Conservation (phyloP, 2,113 vertebrate species). For the Vidua macroura region DNA sequence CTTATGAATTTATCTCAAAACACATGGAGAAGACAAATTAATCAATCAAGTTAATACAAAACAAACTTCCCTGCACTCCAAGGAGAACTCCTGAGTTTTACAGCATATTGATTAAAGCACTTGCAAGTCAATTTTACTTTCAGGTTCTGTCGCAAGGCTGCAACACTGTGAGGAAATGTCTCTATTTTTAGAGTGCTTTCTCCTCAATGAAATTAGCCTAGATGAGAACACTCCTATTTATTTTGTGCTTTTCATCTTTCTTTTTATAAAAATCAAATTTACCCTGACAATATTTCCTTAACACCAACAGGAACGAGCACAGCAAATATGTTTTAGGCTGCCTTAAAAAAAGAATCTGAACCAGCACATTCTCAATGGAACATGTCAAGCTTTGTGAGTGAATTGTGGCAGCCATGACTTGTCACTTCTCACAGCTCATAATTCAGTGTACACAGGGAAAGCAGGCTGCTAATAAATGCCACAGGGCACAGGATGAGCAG, state of each 20-base stretch:
- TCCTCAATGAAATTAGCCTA: background rate
- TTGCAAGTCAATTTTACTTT: background rate
- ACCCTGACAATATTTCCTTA: background rate
- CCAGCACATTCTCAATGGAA: background rate
- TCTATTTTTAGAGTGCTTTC: background rate
- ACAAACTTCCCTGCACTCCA: background rate
- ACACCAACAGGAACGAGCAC: accelerated
- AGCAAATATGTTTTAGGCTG: background rate
- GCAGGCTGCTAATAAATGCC: background rate
- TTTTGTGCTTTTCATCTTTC: background rate
- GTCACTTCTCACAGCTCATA: background rate
- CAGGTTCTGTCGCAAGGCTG: background rate
- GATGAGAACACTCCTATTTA: background rate
- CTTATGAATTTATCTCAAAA: background rate
- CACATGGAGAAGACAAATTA: background rate
- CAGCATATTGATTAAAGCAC: background rate
- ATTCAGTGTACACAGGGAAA: background rate
- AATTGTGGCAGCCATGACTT: background rate
- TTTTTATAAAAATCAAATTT: background rate
- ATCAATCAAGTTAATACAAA: slow-evolving; percentile 7
- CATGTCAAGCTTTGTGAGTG: background rate
- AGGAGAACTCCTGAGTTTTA: background rate
- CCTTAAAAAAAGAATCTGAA: background rate
- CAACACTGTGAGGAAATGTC: background rate
- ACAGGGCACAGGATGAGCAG: accelerated